A percentile compares a stretch with the other conserved stretches of the same genome.
Conservation (phyloP, 2,113 vertebrate species). For the Carlito syrichta region DNA sequence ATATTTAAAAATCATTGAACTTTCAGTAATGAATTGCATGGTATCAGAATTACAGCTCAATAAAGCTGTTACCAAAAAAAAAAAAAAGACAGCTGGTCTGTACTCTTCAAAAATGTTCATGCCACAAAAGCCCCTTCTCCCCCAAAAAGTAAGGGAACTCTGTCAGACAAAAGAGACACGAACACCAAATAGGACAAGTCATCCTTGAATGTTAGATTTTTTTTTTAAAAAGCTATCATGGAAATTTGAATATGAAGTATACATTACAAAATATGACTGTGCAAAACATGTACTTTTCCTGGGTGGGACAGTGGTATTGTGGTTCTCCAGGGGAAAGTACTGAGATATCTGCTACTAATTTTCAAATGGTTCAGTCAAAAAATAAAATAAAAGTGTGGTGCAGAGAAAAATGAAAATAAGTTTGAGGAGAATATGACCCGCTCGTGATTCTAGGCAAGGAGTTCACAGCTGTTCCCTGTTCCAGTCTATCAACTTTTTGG, state of each 20-base stretch:
- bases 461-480: neutral
- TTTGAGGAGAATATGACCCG: neutral
- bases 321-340: neutral
- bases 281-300: neutral
- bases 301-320: neutral
- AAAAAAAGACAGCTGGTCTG: neutral
- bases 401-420: neutral
- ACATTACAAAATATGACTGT: neutral
- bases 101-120: neutral
- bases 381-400: neutral
- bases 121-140: neutral
- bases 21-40: neutral
- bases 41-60: neutral
- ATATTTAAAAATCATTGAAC: neutral
- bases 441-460: neutral
- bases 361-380: neutral
- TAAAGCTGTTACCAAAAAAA: neutral
- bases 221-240: neutral
- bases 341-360: neutral
- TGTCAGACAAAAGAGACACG: neutral
- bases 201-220: neutral
- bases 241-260: neutral
- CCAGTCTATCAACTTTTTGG: neutral
- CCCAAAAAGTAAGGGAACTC: neutral
- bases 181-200: neutral